phyloP scores from a whole-genome alignment of 2,888 invertebrate genomes.

The Drosophila nr. medialis region DNA sequence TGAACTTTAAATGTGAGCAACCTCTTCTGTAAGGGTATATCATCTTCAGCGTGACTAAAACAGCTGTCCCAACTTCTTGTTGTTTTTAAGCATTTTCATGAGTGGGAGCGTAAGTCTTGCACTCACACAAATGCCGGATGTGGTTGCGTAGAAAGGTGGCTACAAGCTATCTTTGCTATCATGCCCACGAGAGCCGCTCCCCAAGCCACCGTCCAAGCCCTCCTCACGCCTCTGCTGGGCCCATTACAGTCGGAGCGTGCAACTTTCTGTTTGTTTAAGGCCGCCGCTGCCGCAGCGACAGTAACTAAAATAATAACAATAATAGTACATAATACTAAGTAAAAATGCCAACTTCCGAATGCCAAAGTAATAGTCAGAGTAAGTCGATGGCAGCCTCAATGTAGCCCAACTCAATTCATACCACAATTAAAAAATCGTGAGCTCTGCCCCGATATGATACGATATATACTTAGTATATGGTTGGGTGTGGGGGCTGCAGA shows the following conservation, averaged over 20 bases:
- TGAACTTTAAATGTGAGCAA: not conserved
- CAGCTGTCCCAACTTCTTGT: not conserved
- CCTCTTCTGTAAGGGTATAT: not conserved
- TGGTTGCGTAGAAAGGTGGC: slow-evolving; percentile 63
- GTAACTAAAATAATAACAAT: slow-evolving; percentile 71
- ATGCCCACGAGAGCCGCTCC: not conserved
- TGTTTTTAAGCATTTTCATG: slow-evolving; percentile 30
- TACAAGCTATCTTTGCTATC: slow-evolving; percentile 13
- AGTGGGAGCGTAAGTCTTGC: slow-evolving; percentile 51
- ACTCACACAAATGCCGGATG: slow-evolving; percentile 61
- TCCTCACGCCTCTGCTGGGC: not conserved
- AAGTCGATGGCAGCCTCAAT: slow-evolving; percentile 21
- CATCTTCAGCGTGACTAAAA: not conserved
- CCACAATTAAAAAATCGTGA: slow-evolving; percentile 61
- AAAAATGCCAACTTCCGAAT: slow-evolving; percentile 73
- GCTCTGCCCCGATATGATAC: slow-evolving; percentile 20
- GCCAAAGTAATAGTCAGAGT: slow-evolving; percentile 4
- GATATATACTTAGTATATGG: slow-evolving; percentile 1
- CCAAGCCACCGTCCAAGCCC: not conserved
- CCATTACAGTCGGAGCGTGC: slow-evolving; percentile 34
- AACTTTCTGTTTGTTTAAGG: slow-evolving; percentile 69
- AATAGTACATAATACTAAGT: slow-evolving; percentile 68
- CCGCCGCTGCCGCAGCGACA: slow-evolving; percentile 39
- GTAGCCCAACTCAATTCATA: slow-evolving; percentile 61
- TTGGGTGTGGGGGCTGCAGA: not conserved